These are phyloP conservation scores for Muricea muricata DNA, from an alignment of 92 coral and sea anemone species.

Conservation along the genomic window DNA sequence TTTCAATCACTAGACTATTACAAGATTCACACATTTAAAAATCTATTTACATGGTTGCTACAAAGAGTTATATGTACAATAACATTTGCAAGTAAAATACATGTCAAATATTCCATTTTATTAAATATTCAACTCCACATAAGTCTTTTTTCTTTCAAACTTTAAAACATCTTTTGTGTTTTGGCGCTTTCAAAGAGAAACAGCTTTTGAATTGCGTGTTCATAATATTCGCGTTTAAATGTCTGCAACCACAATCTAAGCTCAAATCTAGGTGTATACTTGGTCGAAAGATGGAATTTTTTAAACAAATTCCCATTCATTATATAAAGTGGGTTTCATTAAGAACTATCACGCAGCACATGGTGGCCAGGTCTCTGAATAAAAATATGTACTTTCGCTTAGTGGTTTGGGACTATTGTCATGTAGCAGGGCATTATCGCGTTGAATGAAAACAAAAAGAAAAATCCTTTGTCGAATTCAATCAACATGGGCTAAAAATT, in stretches of 20 bases:
- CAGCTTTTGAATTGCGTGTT: not conserved
- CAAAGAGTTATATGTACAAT: constrained; percentile 48
- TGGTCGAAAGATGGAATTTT: not conserved
- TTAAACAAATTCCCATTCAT: not conserved
- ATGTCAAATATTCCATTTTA: constrained; percentile 27
- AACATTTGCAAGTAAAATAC: constrained; percentile 33
- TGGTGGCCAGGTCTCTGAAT: too few species aligned
- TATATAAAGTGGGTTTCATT: not conserved
- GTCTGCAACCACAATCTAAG: not conserved
- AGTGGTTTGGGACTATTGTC: too few species aligned
- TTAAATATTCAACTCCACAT: constrained; percentile 29
- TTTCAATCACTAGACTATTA: constrained; percentile 17
- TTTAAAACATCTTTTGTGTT: not conserved
- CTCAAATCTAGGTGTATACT: not conserved
- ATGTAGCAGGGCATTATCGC: not conserved
- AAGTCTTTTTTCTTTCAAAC: constrained; percentile 13
- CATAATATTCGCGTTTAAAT: not conserved
- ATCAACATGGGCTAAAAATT: not conserved
- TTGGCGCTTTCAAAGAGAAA: not conserved
- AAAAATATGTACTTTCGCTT: too few species aligned
- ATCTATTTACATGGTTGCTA: constrained; percentile 21
- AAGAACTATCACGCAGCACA: too few species aligned
- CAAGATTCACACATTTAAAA: constrained; percentile 29
- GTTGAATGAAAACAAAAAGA: not conserved
- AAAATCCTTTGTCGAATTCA: not conserved